These are phyloP conservation scores for Apteryx owenii DNA, from an alignment of 2,113 vertebrate species.

Conservation along the genomic window DNA sequence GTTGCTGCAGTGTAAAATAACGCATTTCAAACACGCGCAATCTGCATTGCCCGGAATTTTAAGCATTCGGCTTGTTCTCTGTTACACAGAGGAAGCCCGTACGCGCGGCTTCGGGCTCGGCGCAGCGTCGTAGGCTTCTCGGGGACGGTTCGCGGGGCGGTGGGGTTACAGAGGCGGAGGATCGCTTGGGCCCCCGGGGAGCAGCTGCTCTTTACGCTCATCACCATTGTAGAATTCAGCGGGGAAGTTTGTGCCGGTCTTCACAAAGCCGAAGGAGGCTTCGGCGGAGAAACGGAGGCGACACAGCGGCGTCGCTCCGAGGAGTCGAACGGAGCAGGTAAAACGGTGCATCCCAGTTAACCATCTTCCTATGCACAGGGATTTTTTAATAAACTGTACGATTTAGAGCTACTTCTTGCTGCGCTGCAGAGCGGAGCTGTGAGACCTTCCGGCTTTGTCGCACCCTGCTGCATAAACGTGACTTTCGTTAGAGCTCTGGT, in stretches of 20 bases:
- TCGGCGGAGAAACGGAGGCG: background rate
- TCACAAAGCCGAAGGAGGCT: slow-evolving; percentile 44
- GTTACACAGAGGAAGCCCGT: background rate
- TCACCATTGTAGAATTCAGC: slow-evolving; percentile 18
- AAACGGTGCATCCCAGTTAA: background rate
- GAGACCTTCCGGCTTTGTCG: background rate
- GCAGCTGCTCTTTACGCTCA: background rate
- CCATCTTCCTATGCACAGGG: background rate
- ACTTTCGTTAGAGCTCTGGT: background rate
- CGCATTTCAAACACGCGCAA: background rate
- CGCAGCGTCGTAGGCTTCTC: background rate
- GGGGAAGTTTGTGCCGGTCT: slow-evolving; percentile 55
- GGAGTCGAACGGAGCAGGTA: background rate
- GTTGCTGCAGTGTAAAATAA: background rate
- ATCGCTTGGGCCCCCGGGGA: background rate
- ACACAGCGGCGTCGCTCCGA: background rate
- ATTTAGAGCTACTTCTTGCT: background rate
- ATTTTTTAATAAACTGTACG: background rate
- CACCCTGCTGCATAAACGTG: background rate
- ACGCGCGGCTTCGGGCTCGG: background rate
- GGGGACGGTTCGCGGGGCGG: background rate
- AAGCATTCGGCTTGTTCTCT: background rate
- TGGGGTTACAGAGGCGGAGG: background rate
- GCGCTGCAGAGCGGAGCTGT: background rate
- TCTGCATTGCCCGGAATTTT: background rate